These are phyloP conservation scores for Cynopterus sphinx DNA, from an alignment of 2,797 vertebrate species.

Conservation along the genomic window DNA sequence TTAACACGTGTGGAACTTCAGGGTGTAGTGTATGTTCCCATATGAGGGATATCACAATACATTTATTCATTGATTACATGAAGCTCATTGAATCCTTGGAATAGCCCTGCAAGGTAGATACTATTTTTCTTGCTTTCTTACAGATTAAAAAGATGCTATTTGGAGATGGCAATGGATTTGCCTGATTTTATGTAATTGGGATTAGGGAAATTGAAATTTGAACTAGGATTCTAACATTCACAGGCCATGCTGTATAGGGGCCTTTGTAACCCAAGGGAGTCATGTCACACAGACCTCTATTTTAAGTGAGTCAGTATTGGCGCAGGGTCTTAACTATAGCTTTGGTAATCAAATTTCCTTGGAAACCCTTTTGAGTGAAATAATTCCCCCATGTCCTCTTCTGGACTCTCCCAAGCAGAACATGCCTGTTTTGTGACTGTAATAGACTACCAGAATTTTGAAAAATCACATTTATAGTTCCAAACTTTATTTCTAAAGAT, in stretches of 20 bases:
- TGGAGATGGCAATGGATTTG: conserved; percentile 4
- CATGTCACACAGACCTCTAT: not conserved
- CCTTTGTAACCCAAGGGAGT: not conserved
- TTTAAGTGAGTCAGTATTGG: not conserved
- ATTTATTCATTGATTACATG: not conserved
- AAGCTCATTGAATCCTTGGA: conserved; percentile 20
- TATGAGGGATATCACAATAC: not conserved
- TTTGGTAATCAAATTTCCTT: not conserved
- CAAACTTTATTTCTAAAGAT: not conserved
- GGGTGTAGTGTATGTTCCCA: not conserved
- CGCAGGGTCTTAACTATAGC: not conserved
- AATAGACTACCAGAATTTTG: not conserved
- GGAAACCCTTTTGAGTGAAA: not conserved
- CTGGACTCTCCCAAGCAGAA: not conserved
- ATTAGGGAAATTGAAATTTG: not conserved
- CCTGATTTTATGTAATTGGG: not conserved
- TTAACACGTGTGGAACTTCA: not conserved
- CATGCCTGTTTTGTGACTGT: not conserved
- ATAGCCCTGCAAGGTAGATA: not conserved
- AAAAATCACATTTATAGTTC: not conserved
- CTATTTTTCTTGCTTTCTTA: not conserved
- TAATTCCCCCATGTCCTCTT: not conserved
- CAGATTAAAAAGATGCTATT: not conserved
- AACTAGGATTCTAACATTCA: not conserved
- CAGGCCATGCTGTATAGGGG: not conserved